These are phyloP conservation scores for Oryzias dopingdopingensis DNA, from an alignment of 2,797 vertebrate species.

Conservation along the genomic window DNA sequence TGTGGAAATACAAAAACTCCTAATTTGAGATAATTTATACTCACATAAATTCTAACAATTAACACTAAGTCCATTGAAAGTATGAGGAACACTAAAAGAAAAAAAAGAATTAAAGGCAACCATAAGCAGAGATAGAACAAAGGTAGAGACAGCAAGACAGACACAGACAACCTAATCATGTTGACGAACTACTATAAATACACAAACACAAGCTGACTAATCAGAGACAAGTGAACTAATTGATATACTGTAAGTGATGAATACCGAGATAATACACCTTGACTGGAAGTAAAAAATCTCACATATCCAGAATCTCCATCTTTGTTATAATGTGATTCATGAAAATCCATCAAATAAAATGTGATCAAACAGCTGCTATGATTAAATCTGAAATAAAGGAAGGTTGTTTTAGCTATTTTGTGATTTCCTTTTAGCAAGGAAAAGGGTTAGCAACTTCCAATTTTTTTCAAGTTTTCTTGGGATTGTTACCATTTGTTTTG, in stretches of 20 bases:
- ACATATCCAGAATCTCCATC: neutral
- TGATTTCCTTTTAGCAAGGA: neutral
- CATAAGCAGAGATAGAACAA: neutral
- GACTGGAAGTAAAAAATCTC: neutral
- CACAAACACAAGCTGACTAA: neutral
- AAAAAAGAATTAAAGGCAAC: neutral
- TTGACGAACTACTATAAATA: neutral
- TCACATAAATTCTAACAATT: neutral
- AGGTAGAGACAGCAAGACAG: neutral
- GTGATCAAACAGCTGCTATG: neutral
- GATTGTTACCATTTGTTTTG: slow-evolving; percentile 16
- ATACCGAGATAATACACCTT: too few species aligned
- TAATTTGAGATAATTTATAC: neutral
- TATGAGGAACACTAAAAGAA: neutral
- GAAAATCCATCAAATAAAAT: neutral
- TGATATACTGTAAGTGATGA: too few species aligned
- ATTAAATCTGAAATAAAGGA: neutral
- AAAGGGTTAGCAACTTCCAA: slow-evolving; percentile 1
- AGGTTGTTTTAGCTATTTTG: neutral
- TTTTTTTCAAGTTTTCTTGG: neutral
- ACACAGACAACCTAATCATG: neutral
- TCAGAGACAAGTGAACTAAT: neutral
- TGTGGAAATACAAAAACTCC: neutral
- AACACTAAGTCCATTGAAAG: neutral
- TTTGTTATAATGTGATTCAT: neutral